Percentiles rank a stretch among this genome's conserved stretches.
Conservation (phyloP, 1,140 invertebrate genomes). For the Metaphire vulgaris region DNA sequence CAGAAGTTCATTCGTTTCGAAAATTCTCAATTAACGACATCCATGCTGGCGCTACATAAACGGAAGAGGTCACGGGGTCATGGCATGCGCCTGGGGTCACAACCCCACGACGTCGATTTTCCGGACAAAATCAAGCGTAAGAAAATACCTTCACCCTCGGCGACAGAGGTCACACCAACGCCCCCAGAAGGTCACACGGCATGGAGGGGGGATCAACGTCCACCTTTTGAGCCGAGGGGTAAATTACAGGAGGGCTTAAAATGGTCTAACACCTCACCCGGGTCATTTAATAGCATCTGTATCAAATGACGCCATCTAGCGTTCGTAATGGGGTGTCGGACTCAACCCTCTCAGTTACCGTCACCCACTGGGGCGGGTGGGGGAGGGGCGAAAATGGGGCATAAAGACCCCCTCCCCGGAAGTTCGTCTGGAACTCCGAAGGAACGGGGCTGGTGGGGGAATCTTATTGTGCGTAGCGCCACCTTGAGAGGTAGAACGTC, state of each 20-base stretch:
- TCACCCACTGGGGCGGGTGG: neutral
- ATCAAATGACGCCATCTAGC: neutral
- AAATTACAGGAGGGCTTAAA: neutral
- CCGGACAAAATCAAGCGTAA: neutral
- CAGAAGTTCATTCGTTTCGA: no score
- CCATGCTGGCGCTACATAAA: no score
- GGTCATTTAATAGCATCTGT: neutral
- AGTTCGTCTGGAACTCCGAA: no score
- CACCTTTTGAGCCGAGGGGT: no score
- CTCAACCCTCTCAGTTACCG: neutral
- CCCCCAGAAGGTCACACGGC: neutral
- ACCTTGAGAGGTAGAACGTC: no score
- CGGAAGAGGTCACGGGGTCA: neutral
- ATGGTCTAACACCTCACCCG: neutral
- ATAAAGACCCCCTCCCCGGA: neutral
- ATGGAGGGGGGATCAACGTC: no score
- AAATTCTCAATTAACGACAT: no score
- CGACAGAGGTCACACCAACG: neutral
- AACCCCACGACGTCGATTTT: neutral
- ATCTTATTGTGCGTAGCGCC: no score
- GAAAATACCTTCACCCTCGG: neutral
- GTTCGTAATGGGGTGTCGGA: neutral
- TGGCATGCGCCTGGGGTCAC: neutral
- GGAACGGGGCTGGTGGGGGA: no score
- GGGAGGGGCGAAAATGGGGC: neutral